A percentile compares a stretch with the other conserved stretches of the same genome.
phyloP scores from a whole-genome alignment of 2,888 invertebrate species.

The Panopea generosa region DNA sequence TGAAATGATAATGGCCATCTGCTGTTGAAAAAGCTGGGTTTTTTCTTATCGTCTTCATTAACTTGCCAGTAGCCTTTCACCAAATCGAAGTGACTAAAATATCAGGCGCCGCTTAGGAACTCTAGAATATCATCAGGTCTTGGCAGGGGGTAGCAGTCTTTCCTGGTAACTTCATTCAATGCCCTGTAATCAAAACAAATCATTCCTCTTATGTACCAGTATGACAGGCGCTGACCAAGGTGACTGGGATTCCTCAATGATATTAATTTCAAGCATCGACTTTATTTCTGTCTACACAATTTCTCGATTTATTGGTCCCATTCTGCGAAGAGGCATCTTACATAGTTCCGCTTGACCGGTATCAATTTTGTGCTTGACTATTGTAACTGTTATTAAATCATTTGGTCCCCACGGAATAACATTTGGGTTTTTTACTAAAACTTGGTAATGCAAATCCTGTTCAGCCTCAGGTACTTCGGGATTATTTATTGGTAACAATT shows the following conservation, averaged over 20 bases:
- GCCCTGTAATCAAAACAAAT: conserved; percentile 35
- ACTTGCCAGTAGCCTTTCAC: conserved; percentile 31
- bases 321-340: conserved; percentile 18
- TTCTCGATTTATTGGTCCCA: conserved; percentile 7
- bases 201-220: conserved; percentile 25
- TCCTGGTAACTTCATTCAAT: conserved; percentile 22
- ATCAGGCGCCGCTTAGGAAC: conserved; percentile 32
- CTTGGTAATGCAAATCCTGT: conserved; percentile 3
- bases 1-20: conserved; percentile 17
- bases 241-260: conserved; percentile 9
- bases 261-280: conserved; percentile 26
- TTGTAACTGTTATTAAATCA: conserved; percentile 2
- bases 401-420: conserved; percentile 15
- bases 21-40: conserved; percentile 22
- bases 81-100: conserved; percentile 39
- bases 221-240: conserved; percentile 17
- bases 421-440: neutral
- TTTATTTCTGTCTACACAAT: conserved; percentile 17
- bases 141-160: conserved; percentile 31
- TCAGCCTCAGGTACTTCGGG: conserved; percentile 8
- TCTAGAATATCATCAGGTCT: conserved; percentile 37
- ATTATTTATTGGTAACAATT: conserved; percentile 4
- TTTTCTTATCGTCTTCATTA: neutral
- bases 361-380: conserved; percentile 19
- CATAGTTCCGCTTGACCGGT: conserved; percentile 19